These are phyloP conservation scores for Epistrophe grossulariae DNA, from an alignment of 2,888 invertebrate genomes.

Conservation along the genomic window DNA sequence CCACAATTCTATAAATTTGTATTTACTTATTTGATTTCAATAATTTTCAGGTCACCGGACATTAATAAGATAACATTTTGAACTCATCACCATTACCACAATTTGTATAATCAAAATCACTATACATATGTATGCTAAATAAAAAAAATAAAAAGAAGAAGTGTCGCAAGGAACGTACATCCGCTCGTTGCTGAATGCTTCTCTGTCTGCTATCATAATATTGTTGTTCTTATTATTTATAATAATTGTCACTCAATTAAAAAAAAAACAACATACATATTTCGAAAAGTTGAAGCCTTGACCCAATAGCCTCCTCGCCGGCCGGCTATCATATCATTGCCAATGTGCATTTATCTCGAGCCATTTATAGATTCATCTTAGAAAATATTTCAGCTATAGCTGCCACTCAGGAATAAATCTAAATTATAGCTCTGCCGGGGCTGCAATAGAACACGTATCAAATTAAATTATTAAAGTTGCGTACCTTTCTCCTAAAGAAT, in stretches of 20 bases:
- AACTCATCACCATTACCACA: constrained; percentile 41
- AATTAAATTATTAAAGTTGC: background rate
- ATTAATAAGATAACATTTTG: constrained; percentile 61
- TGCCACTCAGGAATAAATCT: constrained; percentile 6
- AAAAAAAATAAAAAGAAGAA: constrained; percentile 29
- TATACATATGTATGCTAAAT: constrained; percentile 1
- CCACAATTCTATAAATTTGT: constrained; percentile 12
- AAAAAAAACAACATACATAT: constrained; percentile 2
- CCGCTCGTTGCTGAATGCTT: constrained; percentile 35
- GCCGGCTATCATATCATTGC: constrained; percentile 41
- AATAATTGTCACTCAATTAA: constrained; percentile 64
- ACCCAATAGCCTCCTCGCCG: constrained; percentile 58
- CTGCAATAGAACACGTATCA: constrained; percentile 11
- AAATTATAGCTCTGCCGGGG: background rate
- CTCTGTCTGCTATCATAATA: constrained; percentile 51
- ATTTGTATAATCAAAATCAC: constrained; percentile 55
- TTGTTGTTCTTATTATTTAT: constrained; percentile 57
- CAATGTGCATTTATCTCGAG: constrained; percentile 21
- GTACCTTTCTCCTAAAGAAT: background rate
- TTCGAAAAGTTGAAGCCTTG: constrained; percentile 59
- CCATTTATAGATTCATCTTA: constrained; percentile 19
- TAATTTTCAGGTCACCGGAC: constrained; percentile 62
- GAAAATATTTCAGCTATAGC: constrained; percentile 5
- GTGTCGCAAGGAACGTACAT: constrained; percentile 53
- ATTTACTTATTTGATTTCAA: constrained; percentile 40